Percentiles rank a stretch among this genome's conserved stretches.
These are phyloP conservation scores for Drosophila mercatorum DNA, from an alignment of 2,888 invertebrate genomes.

Conservation along the genomic window DNA sequence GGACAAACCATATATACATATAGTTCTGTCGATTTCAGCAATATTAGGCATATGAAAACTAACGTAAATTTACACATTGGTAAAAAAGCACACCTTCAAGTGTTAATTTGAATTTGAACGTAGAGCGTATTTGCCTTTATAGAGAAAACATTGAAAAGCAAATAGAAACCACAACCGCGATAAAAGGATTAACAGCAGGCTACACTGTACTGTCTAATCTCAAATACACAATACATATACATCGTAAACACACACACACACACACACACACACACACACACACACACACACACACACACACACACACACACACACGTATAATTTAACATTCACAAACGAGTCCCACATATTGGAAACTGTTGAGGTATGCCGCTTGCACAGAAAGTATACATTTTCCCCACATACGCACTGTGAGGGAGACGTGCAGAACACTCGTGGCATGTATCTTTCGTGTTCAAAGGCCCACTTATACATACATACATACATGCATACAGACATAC, in stretches of 20 bases:
- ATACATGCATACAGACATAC: constrained; percentile 1
- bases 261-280: not conserved
- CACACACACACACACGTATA: not conserved
- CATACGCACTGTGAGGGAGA: constrained; percentile 20
- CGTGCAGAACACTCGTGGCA: constrained; percentile 44
- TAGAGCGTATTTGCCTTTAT: constrained; percentile 33
- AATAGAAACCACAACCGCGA: constrained; percentile 35
- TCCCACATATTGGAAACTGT: constrained; percentile 55
- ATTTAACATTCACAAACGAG: constrained; percentile 20
- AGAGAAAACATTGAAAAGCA: constrained; percentile 36
- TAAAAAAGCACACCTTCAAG: constrained; percentile 30
- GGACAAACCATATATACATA: no score
- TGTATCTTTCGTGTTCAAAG: constrained; percentile 52
- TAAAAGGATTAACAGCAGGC: constrained; percentile 51
- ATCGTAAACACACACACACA: not conserved
- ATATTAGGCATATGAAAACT: not conserved
- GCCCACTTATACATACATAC: constrained; percentile 15
- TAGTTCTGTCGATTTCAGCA: not conserved
- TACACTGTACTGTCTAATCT: constrained; percentile 30
- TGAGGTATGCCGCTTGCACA: constrained; percentile 36
- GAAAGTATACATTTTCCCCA: constrained; percentile 48
- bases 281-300: not conserved
- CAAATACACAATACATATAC: constrained; percentile 16
- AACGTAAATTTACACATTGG: not conserved
- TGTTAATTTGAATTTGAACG: constrained; percentile 40